Conservation (phyloP, 2,113 vertebrate species). For the Trematocara unimaculatum region DNA sequence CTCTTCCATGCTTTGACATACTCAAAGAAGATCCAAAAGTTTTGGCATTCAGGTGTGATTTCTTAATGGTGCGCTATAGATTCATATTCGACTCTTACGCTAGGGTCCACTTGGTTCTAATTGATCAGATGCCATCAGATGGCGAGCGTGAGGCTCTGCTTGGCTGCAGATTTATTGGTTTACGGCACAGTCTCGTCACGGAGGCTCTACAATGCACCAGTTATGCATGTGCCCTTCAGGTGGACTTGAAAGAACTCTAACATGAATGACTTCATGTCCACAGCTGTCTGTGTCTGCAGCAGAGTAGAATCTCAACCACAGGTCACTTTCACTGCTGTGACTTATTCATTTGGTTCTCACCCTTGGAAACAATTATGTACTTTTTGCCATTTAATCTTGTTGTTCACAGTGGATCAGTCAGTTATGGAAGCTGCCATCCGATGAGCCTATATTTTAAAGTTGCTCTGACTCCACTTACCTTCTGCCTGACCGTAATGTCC, state of each 20-base stretch:
- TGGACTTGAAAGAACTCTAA: background rate
- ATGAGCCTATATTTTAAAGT: background rate
- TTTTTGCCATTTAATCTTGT: background rate
- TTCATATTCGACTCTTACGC: accelerated
- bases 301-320: background rate
- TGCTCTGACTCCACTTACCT: background rate
- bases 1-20: background rate
- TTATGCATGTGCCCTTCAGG: background rate
- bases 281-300: background rate
- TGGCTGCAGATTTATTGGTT: background rate
- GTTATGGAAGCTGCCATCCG: background rate
- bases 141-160: background rate
- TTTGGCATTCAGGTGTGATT: background rate
- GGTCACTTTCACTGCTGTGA: background rate
- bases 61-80: background rate
- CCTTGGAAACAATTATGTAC: background rate
- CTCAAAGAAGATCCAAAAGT: background rate
- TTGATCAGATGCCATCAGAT: background rate
- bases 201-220: background rate
- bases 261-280: background rate
- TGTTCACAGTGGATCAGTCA: background rate
- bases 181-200: accelerated
- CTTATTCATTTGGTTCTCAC: background rate
- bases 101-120: background rate
- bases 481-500: background rate